phyloP scores from a whole-genome alignment of 2,113 vertebrate genomes.

The Plecotus auritus region DNA sequence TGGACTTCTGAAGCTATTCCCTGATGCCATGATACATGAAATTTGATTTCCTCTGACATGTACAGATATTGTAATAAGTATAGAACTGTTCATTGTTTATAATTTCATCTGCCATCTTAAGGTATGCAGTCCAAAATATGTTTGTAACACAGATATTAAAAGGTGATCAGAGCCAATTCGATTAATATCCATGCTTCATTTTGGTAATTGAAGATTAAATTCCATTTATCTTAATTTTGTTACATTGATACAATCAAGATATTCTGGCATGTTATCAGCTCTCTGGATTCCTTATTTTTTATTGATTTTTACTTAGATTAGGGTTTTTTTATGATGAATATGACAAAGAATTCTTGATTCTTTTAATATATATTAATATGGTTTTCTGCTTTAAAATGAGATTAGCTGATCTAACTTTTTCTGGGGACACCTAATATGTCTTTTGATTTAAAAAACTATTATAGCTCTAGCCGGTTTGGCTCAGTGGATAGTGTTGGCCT shows the following conservation, averaged over 20 bases:
- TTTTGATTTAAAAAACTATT: background rate
- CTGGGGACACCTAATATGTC: background rate
- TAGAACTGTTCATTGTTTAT: background rate
- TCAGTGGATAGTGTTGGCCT: too few relatives aligned
- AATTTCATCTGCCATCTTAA: background rate
- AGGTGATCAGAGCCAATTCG: background rate
- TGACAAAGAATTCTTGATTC: slow-evolving; percentile 2
- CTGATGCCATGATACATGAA: background rate
- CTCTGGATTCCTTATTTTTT: background rate
- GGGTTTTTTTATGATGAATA: background rate
- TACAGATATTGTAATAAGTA: background rate
- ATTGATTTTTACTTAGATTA: slow-evolving; percentile 8
- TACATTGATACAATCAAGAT: background rate
- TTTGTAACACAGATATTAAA: background rate
- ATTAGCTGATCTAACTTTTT: background rate
- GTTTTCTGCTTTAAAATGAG: background rate
- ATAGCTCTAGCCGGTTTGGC: too few relatives aligned
- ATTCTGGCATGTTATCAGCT: background rate
- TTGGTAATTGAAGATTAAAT: slow-evolving; percentile 33
- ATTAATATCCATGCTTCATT: slow-evolving; percentile 24
- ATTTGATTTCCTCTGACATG: background rate
- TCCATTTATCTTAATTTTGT: slow-evolving; percentile 22
- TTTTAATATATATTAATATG: background rate
- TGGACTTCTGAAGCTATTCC: background rate
- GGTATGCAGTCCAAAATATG: background rate